These are phyloP conservation scores for Drosophila prosaltans DNA, from an alignment of 1,140 invertebrate genomes.

Conservation along the genomic window DNA sequence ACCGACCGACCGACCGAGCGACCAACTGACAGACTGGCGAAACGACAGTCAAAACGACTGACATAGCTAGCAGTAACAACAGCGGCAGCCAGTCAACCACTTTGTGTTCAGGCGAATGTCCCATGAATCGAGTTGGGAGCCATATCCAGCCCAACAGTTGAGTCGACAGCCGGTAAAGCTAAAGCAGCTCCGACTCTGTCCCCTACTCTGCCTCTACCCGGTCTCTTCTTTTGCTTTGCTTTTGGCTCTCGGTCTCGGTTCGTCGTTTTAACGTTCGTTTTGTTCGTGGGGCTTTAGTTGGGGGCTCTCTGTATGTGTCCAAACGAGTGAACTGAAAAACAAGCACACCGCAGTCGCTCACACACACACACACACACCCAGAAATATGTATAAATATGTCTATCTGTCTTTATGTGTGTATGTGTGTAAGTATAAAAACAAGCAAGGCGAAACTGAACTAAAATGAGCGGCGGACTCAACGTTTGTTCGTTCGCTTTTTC, in stretches of 20 bases:
- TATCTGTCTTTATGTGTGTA: neutral
- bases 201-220: too few species aligned
- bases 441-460: conserved; percentile 29
- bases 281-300: conserved; percentile 19
- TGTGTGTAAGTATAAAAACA: conserved; percentile 41
- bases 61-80: conserved; percentile 53
- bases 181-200: conserved; percentile 37
- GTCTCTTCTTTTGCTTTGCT: conserved; percentile 17
- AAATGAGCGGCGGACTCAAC: conserved; percentile 10
- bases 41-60: conserved; percentile 11
- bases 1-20: conserved; percentile 17
- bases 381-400: conserved; percentile 15
- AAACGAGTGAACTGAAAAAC: conserved; percentile 65
- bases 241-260: conserved; percentile 27
- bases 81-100: conserved; percentile 48
- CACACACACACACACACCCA: conserved; percentile 32
- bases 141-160: conserved; percentile 16
- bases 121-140: conserved; percentile 52
- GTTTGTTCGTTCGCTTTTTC: conserved; percentile 14
- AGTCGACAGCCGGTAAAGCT: conserved; percentile 31
- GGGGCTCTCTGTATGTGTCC: conserved; percentile 50
- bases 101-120: conserved; percentile 60
- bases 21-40: too few species aligned
- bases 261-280: conserved; percentile 41
- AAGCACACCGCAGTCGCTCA: conserved; percentile 36